These are phyloP conservation scores for roundworm (Caenorhabditis elegans) DNA, from an alignment of 1,140 invertebrate species.

Conservation along the genomic window WBcel235 BX284604.4:3545501-3546000, in stretches of 20 bases:
- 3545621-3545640: slow-evolving; percentile 44
- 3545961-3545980: no score
- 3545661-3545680: slow-evolving; percentile 26
- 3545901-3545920: no score
- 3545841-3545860: not conserved
- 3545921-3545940: no score
- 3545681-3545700: not conserved
- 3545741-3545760: not conserved
- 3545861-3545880: no score
- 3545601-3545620: slow-evolving; percentile 45
- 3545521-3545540: not conserved
- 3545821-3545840: slow-evolving; percentile 35
- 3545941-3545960: no score
- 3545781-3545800: slow-evolving; percentile 1
- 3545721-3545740: not conserved
- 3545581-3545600: slow-evolving; percentile 39
- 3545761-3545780: not conserved
- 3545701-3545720: not conserved
- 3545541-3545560: not conserved
- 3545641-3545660: slow-evolving; percentile 13
- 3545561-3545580: slow-evolving; percentile 44
- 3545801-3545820: slow-evolving; percentile 37
- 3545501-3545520: not conserved
- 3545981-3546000: no score
- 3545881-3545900: no score